A percentile compares a stretch with the other conserved stretches of the same genome.
phyloP scores from a whole-genome alignment of 2,888 invertebrate species.

The Flabesymbios commensalis region DNA sequence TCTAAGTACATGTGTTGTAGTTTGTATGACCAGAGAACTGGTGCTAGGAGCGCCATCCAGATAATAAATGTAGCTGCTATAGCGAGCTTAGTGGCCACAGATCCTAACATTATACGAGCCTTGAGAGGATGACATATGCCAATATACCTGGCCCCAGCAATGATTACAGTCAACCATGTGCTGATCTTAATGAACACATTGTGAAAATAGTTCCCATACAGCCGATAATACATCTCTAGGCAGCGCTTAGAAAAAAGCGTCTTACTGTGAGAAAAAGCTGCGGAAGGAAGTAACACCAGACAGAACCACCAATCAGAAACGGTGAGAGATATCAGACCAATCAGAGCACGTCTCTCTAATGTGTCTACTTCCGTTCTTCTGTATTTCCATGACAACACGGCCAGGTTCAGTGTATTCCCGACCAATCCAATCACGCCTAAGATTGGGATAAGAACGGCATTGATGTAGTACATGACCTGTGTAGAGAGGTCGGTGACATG shows the following conservation, averaged over 20 bases:
- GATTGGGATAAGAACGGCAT: constrained; percentile 46
- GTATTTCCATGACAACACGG: constrained; percentile 50
- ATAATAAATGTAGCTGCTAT: constrained; percentile 33
- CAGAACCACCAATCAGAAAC: constrained; percentile 57
- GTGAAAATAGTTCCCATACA: constrained; percentile 48
- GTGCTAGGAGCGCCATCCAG: constrained; percentile 22
- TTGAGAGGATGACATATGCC: constrained; percentile 58
- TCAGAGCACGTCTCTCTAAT: constrained; percentile 56
- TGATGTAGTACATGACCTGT: constrained; percentile 37
- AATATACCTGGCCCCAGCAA: constrained; percentile 55
- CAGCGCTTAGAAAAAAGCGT: constrained; percentile 29
- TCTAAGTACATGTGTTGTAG: background rate
- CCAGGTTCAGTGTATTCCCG: constrained; percentile 51
- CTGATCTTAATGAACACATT: constrained; percentile 57
- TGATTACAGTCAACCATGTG: constrained; percentile 57
- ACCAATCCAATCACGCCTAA: constrained; percentile 51
- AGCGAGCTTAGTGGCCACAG: constrained; percentile 41
- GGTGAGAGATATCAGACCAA: constrained; percentile 54
- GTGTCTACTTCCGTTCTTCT: constrained; percentile 46
- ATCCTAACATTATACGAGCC: constrained; percentile 51
- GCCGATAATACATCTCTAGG: constrained; percentile 41
- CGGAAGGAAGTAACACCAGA: constrained; percentile 48
- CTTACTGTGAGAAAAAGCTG: constrained; percentile 34
- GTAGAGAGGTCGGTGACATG: no score
- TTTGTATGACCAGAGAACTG: constrained; percentile 20